These are phyloP conservation scores for Berghia stephanieae DNA, from an alignment of 1,140 invertebrate species.

Conservation along the genomic window DNA sequence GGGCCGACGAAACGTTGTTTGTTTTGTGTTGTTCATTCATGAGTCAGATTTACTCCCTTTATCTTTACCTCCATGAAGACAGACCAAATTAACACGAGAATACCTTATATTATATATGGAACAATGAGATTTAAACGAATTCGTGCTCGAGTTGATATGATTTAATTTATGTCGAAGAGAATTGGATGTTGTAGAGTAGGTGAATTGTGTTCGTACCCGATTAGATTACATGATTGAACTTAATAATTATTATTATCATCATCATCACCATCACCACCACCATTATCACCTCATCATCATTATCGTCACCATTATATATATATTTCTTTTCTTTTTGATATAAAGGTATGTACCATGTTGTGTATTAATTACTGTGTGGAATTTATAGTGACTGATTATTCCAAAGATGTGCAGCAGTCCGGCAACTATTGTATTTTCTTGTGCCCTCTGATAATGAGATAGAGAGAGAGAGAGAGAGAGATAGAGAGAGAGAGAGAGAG, in stretches of 20 bases:
- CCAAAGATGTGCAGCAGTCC: neutral
- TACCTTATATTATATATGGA: neutral
- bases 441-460: conserved; percentile 12
- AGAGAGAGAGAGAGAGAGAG: conserved; percentile 5
- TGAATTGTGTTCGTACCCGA: no score
- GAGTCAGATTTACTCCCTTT: no score
- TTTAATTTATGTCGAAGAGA: no score
- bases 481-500: conserved; percentile 2
- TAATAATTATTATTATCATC: no score
- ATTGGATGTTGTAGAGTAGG: no score
- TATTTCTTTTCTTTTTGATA: neutral
- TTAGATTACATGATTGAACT: no score
- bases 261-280: no score
- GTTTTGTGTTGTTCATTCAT: no score
- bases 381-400: neutral
- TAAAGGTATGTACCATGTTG: neutral
- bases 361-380: neutral
- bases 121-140: no score
- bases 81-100: neutral
- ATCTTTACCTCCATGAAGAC: no score
- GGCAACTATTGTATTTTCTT: neutral
- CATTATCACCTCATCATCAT: neutral
- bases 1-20: no score
- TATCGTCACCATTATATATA: neutral
- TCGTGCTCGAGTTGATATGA: no score